A percentile compares a stretch with the other conserved stretches of the same genome.
Evolutionary conservation across 1,140 invertebrate species (phyloP).

Genomic region (Diachasmimorpha longicaudata): DNA sequence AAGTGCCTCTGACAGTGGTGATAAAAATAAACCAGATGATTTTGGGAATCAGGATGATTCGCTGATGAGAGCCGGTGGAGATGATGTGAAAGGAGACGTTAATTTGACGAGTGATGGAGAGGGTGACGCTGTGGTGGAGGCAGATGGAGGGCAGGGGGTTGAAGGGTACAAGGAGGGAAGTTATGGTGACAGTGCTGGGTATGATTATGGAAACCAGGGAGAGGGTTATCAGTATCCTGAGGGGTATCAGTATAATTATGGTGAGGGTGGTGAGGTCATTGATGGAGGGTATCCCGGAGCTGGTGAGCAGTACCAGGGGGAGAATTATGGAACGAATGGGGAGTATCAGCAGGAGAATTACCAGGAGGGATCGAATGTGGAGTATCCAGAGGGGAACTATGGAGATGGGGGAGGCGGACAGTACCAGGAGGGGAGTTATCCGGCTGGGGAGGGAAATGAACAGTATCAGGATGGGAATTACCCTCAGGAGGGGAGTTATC

Average conservation of each 20-base stretch:
- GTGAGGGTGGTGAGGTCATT: conserved; percentile 2
- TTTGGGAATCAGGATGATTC: neutral
- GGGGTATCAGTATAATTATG: conserved; percentile 32
- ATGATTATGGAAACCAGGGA: neutral
- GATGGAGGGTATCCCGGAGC: neutral
- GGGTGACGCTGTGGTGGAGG: neutral
- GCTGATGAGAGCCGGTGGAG: neutral
- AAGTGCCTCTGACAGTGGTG: neutral
- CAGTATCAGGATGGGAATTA: conserved; percentile 3
- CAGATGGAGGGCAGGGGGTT: neutral
- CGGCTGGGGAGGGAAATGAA: neutral
- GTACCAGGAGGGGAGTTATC: neutral
- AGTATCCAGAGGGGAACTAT: conserved; percentile 22
- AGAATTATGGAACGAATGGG: neutral
- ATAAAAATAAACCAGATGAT: neutral
- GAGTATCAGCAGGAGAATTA: conserved; percentile 1
- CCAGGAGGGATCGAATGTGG: conserved; percentile 1
- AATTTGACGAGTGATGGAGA: neutral
- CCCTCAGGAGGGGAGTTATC: conserved; percentile 11
- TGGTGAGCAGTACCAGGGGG: neutral
- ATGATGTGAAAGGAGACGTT: neutral
- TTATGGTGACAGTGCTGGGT: neutral
- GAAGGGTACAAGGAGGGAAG: conserved; percentile 9
- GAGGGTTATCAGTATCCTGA: conserved; percentile 3
- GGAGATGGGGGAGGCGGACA: neutral